Conservation (phyloP, 1,140 invertebrate species). For the Bombyx mandarina region DNA sequence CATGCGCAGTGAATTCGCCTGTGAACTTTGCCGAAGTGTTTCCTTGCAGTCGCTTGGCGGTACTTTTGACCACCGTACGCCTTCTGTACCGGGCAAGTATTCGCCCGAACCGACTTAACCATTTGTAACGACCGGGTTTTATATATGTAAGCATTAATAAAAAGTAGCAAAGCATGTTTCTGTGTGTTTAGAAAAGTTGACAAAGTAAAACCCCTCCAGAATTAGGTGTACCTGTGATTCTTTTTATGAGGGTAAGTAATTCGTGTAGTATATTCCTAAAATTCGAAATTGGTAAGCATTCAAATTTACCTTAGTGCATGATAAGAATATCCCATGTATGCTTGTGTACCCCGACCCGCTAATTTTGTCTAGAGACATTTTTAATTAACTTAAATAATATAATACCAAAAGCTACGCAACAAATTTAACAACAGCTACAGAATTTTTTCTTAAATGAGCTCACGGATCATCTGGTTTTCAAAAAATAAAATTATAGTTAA, state of each 20-base stretch:
- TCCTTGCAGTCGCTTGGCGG: slow-evolving; percentile 17
- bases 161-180: slow-evolving; percentile 50
- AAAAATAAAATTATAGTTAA: too few relatives aligned
- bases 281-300: too few relatives aligned
- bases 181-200: slow-evolving; percentile 43
- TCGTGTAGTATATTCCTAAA: slow-evolving; percentile 18
- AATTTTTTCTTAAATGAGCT: too few relatives aligned
- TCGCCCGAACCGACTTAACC: slow-evolving; percentile 27
- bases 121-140: slow-evolving; percentile 40
- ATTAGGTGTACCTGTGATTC: slow-evolving; percentile 44
- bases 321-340: not conserved
- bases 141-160: slow-evolving; percentile 56
- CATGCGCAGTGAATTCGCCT: slow-evolving; percentile 1
- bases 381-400: too few relatives aligned
- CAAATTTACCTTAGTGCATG: slow-evolving; percentile 8
- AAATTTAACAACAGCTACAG: too few relatives aligned
- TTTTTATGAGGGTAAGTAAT: slow-evolving; percentile 39
- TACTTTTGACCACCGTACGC: slow-evolving; percentile 27
- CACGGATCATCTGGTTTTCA: too few relatives aligned
- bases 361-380: too few relatives aligned
- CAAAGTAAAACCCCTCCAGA: slow-evolving; percentile 27
- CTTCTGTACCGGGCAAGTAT: slow-evolving; percentile 16
- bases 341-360: not conserved
- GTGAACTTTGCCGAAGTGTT: slow-evolving; percentile 7
- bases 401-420: too few relatives aligned